Evolutionary conservation across 92 coral and sea anemone genomes (phyloP).

Genomic region (Ricordea florida): DNA sequence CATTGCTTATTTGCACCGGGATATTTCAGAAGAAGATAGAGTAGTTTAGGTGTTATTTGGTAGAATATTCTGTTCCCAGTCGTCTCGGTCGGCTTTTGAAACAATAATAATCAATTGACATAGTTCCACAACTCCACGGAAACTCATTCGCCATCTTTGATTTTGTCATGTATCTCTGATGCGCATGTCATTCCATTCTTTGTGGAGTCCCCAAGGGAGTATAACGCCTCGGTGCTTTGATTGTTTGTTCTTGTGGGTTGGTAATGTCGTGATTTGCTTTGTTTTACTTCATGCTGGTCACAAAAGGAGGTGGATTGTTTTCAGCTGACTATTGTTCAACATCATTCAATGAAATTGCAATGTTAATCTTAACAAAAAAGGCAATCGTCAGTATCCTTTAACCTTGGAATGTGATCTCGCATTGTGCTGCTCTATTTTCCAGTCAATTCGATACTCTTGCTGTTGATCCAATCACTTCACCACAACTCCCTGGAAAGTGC

Average conservation of each 20-base stretch:
- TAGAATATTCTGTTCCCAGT: background rate
- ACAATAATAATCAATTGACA: constrained; percentile 15
- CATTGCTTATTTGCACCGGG: too few relatives aligned
- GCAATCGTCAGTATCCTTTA: background rate
- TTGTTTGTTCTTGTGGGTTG: background rate
- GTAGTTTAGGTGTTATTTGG: background rate
- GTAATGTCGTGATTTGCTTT: constrained; percentile 18
- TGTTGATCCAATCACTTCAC: too few relatives aligned
- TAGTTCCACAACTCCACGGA: constrained; percentile 50
- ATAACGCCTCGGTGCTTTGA: background rate
- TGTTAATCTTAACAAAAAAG: background rate
- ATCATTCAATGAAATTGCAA: constrained; percentile 1
- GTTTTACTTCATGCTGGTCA: constrained; percentile 3
- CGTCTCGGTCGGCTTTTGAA: background rate
- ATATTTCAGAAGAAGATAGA: too few relatives aligned
- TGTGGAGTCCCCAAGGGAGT: background rate
- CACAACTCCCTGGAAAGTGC: background rate
- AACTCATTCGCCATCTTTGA: constrained; percentile 64
- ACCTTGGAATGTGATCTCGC: too few relatives aligned
- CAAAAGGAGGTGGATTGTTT: constrained; percentile 14
- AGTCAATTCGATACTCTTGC: too few relatives aligned
- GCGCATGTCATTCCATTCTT: constrained; percentile 15
- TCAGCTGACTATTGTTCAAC: constrained; percentile 5
- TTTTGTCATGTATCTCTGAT: background rate
- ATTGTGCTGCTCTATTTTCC: too few relatives aligned